Conservation (phyloP, 2,113 vertebrate genomes). For the Donacobius atricapilla region DNA sequence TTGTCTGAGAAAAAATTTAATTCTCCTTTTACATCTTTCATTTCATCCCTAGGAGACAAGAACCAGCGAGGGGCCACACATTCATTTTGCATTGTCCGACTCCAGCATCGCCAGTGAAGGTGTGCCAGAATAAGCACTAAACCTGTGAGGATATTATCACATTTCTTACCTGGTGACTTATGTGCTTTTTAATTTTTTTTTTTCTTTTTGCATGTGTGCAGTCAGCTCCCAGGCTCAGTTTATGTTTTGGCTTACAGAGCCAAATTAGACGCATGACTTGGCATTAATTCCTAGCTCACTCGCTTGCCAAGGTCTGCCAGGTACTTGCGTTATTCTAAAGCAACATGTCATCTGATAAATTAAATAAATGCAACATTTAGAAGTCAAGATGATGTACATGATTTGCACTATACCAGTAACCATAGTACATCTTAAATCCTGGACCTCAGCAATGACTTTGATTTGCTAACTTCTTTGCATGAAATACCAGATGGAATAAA, state of each 20-base stretch:
- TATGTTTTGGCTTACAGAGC: constrained; percentile 47
- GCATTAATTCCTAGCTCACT: constrained; percentile 28
- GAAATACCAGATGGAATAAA: constrained; percentile 8
- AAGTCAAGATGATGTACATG: constrained; percentile 23
- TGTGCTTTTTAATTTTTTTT: not conserved
- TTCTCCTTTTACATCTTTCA: not conserved
- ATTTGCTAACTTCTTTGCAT: not conserved
- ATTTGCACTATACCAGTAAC: not conserved
- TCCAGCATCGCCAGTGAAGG: not conserved
- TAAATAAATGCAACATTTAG: constrained; percentile 60
- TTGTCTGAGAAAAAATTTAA: not conserved
- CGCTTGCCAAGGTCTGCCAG: constrained; percentile 52
- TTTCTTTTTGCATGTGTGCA: constrained; percentile 2
- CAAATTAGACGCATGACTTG: constrained; percentile 66
- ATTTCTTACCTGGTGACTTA: not conserved
- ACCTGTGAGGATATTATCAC: not conserved
- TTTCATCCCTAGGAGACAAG: not conserved
- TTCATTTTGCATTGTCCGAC: not conserved
- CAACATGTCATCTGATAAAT: constrained; percentile 61
- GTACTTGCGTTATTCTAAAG: constrained; percentile 43
- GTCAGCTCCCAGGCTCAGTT: constrained; percentile 51
- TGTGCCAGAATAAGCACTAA: not conserved
- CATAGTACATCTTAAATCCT: not conserved
- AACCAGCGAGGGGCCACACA: not conserved
- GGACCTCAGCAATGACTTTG: not conserved